Evolutionary conservation across 2,113 vertebrate genomes (phyloP).

Genomic region (Pelobates fuscus): DNA sequence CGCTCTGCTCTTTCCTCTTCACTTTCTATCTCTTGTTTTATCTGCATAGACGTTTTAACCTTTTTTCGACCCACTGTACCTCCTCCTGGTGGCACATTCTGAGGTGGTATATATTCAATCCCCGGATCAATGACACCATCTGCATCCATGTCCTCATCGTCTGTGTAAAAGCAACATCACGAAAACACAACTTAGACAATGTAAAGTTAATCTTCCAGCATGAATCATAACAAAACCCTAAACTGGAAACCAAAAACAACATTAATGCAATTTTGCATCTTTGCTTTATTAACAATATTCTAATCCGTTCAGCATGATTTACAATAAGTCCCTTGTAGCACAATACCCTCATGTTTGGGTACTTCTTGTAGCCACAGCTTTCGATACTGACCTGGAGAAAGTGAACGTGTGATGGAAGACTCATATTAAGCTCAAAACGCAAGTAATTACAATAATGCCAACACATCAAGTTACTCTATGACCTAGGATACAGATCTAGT

Average conservation of each 20-base stretch:
- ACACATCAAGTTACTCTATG: too few species aligned
- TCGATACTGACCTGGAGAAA: not conserved
- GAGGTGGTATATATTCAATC: slow-evolving; percentile 85
- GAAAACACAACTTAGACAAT: not conserved
- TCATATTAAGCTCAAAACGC: too few species aligned
- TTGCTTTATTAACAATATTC: too few species aligned
- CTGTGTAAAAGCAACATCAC: slow-evolving; percentile 60
- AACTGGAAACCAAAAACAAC: too few species aligned
- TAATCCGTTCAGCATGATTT: not conserved
- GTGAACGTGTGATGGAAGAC: not conserved
- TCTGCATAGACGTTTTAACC: slow-evolving; percentile 75
- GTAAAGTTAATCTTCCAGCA: too few species aligned
- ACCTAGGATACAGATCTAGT: not conserved
- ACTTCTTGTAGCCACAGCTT: not conserved
- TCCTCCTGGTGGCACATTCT: slow-evolving; percentile 59
- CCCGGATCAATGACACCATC: slow-evolving; percentile 95
- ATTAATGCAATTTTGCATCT: too few species aligned
- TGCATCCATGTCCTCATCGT: slow-evolving; percentile 90
- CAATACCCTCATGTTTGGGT: not conserved
- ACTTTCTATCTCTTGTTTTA: slow-evolving; percentile 90
- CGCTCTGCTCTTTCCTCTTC: slow-evolving; percentile 82
- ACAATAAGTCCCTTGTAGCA: not conserved
- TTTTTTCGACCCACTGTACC: slow-evolving; percentile 76
- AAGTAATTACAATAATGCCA: too few species aligned
- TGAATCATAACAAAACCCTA: too few species aligned